Evolutionary conservation across 2,888 invertebrate species (phyloP).

Genomic region (Cacoxenus indagator): DNA sequence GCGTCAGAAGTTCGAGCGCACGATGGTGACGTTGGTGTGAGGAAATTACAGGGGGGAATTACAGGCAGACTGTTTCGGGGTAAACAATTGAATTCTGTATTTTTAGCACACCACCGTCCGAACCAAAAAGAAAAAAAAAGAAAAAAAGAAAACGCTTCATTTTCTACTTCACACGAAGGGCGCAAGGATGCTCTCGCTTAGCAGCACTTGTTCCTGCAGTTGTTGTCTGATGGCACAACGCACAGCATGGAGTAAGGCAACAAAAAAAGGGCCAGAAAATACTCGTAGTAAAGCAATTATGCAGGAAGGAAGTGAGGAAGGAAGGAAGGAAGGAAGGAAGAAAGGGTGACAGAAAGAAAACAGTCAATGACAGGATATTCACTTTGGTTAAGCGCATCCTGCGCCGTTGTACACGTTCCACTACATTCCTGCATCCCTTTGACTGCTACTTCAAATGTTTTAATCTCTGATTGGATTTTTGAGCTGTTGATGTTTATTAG

Average conservation of each 20-base stretch:
- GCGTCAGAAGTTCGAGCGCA: neutral
- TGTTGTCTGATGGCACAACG: conserved; percentile 5
- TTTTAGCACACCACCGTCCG: conserved; percentile 42
- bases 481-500: conserved; percentile 12
- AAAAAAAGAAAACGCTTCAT: too few species aligned
- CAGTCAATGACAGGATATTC: neutral
- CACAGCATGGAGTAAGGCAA: neutral
- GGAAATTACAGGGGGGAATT: neutral
- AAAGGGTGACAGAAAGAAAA: conserved; percentile 6
- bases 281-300: neutral
- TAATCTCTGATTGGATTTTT: conserved; percentile 65
- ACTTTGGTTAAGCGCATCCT: neutral
- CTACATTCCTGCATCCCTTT: neutral
- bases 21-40: neutral
- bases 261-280: neutral
- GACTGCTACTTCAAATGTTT: conserved; percentile 29
- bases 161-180: too few species aligned
- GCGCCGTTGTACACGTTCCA: neutral
- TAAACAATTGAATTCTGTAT: conserved; percentile 66
- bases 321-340: neutral
- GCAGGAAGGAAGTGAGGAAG: conserved; percentile 40
- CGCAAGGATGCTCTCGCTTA: neutral
- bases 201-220: neutral
- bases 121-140: too few species aligned
- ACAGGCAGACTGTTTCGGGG: conserved; percentile 27